Conservation (phyloP, 1,140 invertebrate genomes). For the Steinernema khuongi region DNA sequence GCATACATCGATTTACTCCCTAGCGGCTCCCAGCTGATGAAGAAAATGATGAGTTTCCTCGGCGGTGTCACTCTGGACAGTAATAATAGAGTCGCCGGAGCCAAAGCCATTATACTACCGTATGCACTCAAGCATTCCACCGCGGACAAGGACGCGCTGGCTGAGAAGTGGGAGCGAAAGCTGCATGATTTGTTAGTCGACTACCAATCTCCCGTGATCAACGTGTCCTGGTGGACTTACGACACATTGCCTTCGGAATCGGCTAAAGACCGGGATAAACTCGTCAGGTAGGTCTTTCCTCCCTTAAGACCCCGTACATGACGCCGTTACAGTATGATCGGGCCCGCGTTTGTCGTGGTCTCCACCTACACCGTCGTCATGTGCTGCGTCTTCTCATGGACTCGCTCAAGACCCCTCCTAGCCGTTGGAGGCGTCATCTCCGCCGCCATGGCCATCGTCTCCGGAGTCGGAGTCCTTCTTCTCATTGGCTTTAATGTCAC, state of each 20-base stretch:
- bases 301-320: neutral
- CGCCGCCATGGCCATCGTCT: conserved; percentile 74
- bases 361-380: conserved; percentile 47
- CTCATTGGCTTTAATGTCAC: conserved; percentile 48
- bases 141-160: conserved; percentile 46
- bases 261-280: conserved; percentile 47
- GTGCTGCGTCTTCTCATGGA: conserved; percentile 66
- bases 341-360: conserved; percentile 49
- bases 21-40: no score
- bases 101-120: conserved; percentile 55
- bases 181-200: conserved; percentile 44
- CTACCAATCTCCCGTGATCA: conserved; percentile 36
- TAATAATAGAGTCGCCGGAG: conserved; percentile 47
- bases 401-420: conserved; percentile 80
- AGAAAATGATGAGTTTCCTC: conserved; percentile 46
- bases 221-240: conserved; percentile 56
- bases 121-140: conserved; percentile 53
- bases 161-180: conserved; percentile 56
- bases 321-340: conserved; percentile 45
- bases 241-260: conserved; percentile 54
- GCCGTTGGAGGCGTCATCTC: conserved; percentile 85
- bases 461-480: conserved; percentile 50
- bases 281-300: conserved; percentile 37
- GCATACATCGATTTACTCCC: no score
- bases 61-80: conserved; percentile 48